Base-by-base conservation (phyloP, 2,113 vertebrate species). In the Merops nubicus region DNA sequence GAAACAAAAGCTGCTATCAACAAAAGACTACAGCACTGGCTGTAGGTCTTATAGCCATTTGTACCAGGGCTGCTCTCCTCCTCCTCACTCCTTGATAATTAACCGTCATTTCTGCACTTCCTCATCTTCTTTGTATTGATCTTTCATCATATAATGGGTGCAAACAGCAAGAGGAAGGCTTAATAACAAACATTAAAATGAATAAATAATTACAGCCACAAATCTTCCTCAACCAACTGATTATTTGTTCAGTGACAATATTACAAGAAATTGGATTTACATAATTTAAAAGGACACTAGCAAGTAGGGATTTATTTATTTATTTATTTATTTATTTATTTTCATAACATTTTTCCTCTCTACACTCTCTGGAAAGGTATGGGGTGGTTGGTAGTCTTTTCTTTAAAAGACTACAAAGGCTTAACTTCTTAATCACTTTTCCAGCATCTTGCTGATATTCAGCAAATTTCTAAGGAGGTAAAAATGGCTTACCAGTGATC, bases 161-260 rank as follows among this genome's bases (percentile, higher is more conserved):
- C 94, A 97, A 97, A 96, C 96, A 97, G 85, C 67, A 97, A 97
- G 83, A 97, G 85, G 77, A 98, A 97, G 93, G 70, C 95, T 97
- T 98, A 97, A 97, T 97, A 98, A 96, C 95, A 97, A 98, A 96
- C 93, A 97, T 96, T 97, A 97, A 97, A 98, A 98, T 97, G 96
- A 98, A 98, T 98, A 98, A 98, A 97, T 98, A 98, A 98, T 98
- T 98, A 92, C 73, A 97, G 75, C 63, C 92, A 97, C 97, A 98
- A 97, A 97, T 98, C 97, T 98, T 97, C 64, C 59, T 97, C 93
- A 97, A 96, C 63, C 45, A 95, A 97, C 84, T 93, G 93, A 96
- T 96, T 98, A 97, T 98, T 97, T 98, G 97, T 96, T 97, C 93
- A 97, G 95, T 96, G 95, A 95, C 93, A 97, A 95, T 96, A 96